These are phyloP conservation scores for Hydrozoanthus tunicans DNA, from an alignment of 64 coral and sea anemone species.

Conservation along the genomic window DNA sequence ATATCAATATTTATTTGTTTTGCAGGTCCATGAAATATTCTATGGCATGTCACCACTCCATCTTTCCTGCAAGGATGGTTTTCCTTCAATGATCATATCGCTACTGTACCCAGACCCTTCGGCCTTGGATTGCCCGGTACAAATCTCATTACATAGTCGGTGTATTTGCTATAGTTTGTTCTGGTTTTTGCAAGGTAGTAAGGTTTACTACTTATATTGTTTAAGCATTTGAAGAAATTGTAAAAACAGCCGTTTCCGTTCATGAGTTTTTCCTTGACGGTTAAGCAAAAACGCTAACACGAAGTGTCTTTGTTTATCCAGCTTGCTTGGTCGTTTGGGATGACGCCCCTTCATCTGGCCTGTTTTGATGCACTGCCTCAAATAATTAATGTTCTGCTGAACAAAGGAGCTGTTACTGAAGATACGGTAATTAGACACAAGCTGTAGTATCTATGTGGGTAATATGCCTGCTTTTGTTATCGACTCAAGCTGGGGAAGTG, in stretches of 20 bases:
- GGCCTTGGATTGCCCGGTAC: not conserved
- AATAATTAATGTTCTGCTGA: not conserved
- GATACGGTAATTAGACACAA: too few species aligned
- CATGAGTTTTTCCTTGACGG: too few species aligned
- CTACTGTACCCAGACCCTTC: constrained; percentile 11
- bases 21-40: not conserved
- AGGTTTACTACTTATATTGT: not conserved
- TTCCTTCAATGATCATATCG: not conserved
- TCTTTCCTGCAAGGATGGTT: constrained; percentile 25
- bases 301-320: not conserved
- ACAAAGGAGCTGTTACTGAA: not conserved
- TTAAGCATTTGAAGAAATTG: too few species aligned
- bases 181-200: not conserved
- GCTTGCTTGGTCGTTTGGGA: not conserved
- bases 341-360: not conserved
- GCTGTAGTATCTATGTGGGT: too few species aligned
- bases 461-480: too few species aligned
- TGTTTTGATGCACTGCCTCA: not conserved
- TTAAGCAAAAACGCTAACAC: too few species aligned
- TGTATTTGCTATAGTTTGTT: not conserved
- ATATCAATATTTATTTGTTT: not conserved
- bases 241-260: too few species aligned
- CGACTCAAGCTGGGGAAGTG: too few species aligned
- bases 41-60: constrained; percentile 24
- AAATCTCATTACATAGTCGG: not conserved